Evolutionary conservation across 2,888 invertebrate genomes (phyloP).

Genomic region (Dinocampus coccinellae): DNA sequence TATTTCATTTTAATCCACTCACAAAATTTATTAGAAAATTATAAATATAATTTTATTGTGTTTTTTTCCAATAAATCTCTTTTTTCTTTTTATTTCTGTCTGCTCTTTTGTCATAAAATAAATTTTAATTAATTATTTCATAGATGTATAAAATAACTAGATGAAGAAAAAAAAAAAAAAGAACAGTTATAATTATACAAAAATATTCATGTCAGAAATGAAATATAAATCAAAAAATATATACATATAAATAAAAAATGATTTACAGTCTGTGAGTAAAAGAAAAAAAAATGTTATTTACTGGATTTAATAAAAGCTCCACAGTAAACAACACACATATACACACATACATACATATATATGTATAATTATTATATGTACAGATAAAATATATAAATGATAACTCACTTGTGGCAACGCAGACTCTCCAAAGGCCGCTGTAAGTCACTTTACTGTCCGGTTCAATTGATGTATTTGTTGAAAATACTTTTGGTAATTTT

Average conservation of each 20-base stretch:
- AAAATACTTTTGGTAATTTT: conserved; percentile 79
- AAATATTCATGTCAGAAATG: background rate
- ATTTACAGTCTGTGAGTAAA: background rate
- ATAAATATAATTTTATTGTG: too few species aligned
- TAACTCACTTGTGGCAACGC: conserved; percentile 83
- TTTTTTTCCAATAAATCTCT: too few species aligned
- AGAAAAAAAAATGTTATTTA: background rate
- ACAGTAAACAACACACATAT: background rate
- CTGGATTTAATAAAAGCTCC: background rate
- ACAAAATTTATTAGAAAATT: too few species aligned
- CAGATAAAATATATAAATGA: background rate
- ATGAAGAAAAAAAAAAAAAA: too few species aligned
- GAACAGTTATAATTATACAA: background rate
- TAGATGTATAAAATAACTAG: too few species aligned
- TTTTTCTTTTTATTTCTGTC: too few species aligned
- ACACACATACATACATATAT: background rate
- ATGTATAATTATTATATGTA: too few species aligned
- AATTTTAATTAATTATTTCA: too few species aligned
- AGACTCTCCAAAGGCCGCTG: conserved; percentile 86
- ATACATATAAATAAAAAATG: background rate
- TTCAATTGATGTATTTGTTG: conserved; percentile 82
- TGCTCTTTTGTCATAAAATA: too few species aligned
- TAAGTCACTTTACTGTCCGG: conserved; percentile 82
- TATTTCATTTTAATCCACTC: too few species aligned
- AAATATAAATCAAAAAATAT: background rate